A percentile compares a stretch with the other conserved stretches of the same genome.
phyloP scores from a whole-genome alignment of 2,888 invertebrate genomes.

The Acanthopleura granulata region DNA sequence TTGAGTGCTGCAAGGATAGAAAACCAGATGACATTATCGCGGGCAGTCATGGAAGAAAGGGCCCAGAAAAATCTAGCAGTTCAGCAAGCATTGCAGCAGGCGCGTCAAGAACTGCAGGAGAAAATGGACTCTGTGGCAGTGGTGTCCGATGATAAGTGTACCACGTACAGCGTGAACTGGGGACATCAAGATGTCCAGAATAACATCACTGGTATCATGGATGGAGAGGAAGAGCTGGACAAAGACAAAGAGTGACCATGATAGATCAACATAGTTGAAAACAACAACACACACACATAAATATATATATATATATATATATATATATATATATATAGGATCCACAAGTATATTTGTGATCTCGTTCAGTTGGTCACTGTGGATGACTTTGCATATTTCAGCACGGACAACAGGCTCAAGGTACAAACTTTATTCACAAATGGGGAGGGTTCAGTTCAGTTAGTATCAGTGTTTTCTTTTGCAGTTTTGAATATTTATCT shows the following conservation, averaged over 20 bases:
- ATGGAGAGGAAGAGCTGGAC: conserved; percentile 33
- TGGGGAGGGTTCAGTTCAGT: too few species aligned
- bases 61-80: conserved; percentile 66
- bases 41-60: conserved; percentile 65
- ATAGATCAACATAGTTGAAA: too few species aligned
- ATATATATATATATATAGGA: too few species aligned
- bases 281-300: too few species aligned
- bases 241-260: conserved; percentile 36
- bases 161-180: conserved; percentile 48
- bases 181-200: conserved; percentile 32
- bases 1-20: conserved; percentile 63
- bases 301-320: too few species aligned
- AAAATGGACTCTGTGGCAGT: conserved; percentile 59
- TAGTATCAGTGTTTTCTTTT: too few species aligned
- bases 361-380: too few species aligned
- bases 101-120: conserved; percentile 58
- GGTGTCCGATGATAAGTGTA: conserved; percentile 51
- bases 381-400: too few species aligned
- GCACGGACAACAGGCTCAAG: too few species aligned
- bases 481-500: too few species aligned
- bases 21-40: conserved; percentile 62
- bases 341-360: too few species aligned
- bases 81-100: conserved; percentile 64
- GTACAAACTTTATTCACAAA: too few species aligned
- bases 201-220: conserved; percentile 48